Percentiles rank a stretch among this genome's conserved stretches.
These are phyloP conservation scores for Microvelia longipes DNA, from an alignment of 1,140 invertebrate genomes.

Conservation along the genomic window DNA sequence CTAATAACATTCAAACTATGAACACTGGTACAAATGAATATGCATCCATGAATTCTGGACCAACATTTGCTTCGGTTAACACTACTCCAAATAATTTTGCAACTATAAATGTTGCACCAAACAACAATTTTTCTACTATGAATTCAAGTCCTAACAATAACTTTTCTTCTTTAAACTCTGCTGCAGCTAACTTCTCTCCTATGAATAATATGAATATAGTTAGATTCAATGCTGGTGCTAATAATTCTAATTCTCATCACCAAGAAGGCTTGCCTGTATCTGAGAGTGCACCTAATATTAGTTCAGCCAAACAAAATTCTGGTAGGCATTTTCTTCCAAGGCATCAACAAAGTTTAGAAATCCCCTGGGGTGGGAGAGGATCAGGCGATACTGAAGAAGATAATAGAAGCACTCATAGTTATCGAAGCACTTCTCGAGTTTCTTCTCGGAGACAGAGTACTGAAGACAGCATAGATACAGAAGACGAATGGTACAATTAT, in stretches of 20 bases:
- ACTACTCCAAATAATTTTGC: too few species aligned
- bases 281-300: not conserved
- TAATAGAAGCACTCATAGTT: conserved; percentile 68
- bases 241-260: not conserved
- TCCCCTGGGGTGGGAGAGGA: conserved; percentile 44
- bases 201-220: too few species aligned
- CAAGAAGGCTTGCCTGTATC: conserved; percentile 2
- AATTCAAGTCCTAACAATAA: too few species aligned
- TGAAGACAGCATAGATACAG: conserved; percentile 81
- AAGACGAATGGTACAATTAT: conserved; percentile 86
- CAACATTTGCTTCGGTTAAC: too few species aligned
- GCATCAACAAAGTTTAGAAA: conserved; percentile 64
- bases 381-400: conserved; percentile 51
- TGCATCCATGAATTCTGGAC: too few species aligned
- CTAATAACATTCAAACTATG: too few species aligned
- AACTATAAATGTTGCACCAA: too few species aligned
- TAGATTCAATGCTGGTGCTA: too few species aligned
- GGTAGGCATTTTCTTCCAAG: conserved; percentile 42
- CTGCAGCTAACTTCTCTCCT: too few species aligned
- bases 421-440: conserved; percentile 66
- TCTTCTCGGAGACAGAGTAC: conserved; percentile 77
- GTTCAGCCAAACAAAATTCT: conserved; percentile 23
- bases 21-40: too few species aligned
- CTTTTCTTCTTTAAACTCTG: too few species aligned
- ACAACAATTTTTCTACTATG: too few species aligned